Percentiles rank a stretch among this genome's conserved stretches.
Conservation (phyloP, 2,888 invertebrate species). For the Drosophila formosana region DNA sequence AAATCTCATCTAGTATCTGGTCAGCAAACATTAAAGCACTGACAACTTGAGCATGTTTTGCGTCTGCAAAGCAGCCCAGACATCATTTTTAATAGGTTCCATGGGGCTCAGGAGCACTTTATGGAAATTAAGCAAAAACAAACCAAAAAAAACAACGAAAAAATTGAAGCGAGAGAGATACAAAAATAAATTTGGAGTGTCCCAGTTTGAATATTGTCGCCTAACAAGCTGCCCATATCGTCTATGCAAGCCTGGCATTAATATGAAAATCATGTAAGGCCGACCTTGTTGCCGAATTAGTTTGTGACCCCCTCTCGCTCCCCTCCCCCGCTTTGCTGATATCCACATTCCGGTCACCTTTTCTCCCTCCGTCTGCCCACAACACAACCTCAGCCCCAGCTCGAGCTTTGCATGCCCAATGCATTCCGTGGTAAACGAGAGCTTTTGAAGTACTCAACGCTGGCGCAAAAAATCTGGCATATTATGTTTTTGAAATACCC, state of each 20-base stretch:
- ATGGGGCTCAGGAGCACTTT: constrained; percentile 32
- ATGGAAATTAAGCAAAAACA: constrained; percentile 8
- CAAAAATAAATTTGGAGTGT: constrained; percentile 18
- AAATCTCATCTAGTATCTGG: constrained; percentile 46
- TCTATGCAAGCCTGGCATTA: constrained; percentile 41
- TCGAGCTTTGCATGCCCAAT: constrained; percentile 16
- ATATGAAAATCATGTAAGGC: constrained; percentile 56
- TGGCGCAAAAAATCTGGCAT: constrained; percentile 22
- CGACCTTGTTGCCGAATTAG: constrained; percentile 56
- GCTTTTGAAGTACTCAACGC: constrained; percentile 43
- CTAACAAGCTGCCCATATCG: constrained; percentile 44
- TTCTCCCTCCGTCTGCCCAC: neutral
- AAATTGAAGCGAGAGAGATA: neutral
- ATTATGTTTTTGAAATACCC: constrained; percentile 37
- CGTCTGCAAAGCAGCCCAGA: constrained; percentile 15
- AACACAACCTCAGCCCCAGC: constrained; percentile 3
- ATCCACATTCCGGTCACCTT: neutral
- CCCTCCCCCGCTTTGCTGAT: neutral
- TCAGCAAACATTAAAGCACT: constrained; percentile 41
- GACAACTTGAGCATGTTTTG: constrained; percentile 15
- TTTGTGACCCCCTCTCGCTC: constrained; percentile 15
- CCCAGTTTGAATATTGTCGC: constrained; percentile 30
- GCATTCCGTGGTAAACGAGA: constrained; percentile 24
- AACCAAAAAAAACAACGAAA: neutral
- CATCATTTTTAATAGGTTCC: constrained; percentile 48